These are phyloP conservation scores for Atta colombica DNA, from an alignment of 1,140 invertebrate genomes.

Conservation along the genomic window DNA sequence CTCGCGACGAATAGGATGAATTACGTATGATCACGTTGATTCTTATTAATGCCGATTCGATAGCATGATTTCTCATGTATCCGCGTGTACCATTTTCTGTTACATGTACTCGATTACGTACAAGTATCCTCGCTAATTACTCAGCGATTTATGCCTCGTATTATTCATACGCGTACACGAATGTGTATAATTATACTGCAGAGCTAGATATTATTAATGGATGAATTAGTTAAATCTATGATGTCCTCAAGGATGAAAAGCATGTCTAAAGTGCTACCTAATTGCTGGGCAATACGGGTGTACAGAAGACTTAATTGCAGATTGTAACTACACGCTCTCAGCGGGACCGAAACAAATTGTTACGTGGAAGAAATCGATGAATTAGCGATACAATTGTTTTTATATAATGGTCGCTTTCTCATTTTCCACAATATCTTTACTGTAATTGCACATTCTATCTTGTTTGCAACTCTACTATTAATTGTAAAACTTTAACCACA, in stretches of 20 bases:
- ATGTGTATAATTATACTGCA: slow-evolving; percentile 57
- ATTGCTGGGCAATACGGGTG: background rate
- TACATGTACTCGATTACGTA: slow-evolving; percentile 32
- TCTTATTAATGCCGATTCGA: slow-evolving; percentile 55
- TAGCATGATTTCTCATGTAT: slow-evolving; percentile 40
- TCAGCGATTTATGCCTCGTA: slow-evolving; percentile 62
- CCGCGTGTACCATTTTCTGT: background rate
- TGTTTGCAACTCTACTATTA: background rate
- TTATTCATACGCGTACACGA: slow-evolving; percentile 56
- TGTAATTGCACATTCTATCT: background rate
- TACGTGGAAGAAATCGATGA: slow-evolving; percentile 7
- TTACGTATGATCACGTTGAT: background rate
- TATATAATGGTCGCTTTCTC: background rate
- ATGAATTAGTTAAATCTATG: slow-evolving; percentile 66
- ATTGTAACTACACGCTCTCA: background rate
- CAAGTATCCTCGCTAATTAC: slow-evolving; percentile 52
- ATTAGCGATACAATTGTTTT: slow-evolving; percentile 9
- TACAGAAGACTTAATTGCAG: slow-evolving; percentile 11
- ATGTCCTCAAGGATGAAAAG: slow-evolving; percentile 3
- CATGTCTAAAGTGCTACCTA: background rate
- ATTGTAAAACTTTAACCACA: background rate
- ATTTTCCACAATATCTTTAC: background rate
- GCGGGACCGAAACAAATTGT: background rate
- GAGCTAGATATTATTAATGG: slow-evolving; percentile 65
- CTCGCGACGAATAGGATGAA: slow-evolving; percentile 24